Evolutionary conservation across 2,113 vertebrate species (phyloP), one percentile per base, ranked within the genome.

Genomic region (Aspidoscelis tigris): DNA sequence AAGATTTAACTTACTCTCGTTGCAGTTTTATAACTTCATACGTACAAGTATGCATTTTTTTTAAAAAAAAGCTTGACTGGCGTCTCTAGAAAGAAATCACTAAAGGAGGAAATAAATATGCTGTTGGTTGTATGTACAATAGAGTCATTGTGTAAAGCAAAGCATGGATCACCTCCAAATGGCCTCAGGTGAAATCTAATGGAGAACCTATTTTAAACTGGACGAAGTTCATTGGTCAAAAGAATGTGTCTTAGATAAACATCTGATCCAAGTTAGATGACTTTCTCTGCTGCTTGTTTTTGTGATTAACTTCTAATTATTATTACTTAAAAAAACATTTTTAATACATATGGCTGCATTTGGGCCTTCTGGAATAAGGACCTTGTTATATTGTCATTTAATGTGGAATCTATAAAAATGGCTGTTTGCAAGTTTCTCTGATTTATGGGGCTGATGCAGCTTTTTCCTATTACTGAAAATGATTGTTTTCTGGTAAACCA

Each of bases 101-200:
- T 90, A 87, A 91, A 93, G 78, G 87, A 93, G 90, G 95, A 95
- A 95, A 93, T 94, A 95, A 95, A 91, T 94, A 88, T 88, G 86
- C 89, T 92, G 92, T 93, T 93, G 88, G 89, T 95, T 93, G 90
- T 84, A 76, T 65, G 93, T 84, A 96, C 91, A 96, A 91, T 95
- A 89, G 91, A 90, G 87, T 88, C 89, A 93, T 96, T 96, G 94
- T 96, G 83, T 82, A 90, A 86, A 89, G 90, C 89, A 89, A 88
- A 95, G 88, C 83, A 91, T 93, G 92, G 92, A 96, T 96, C 90
- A 21, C 94, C 95, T 96, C 90, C 92, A 94, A 94, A 94, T 6
- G 39, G 94, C 95, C 95, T 95, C 92, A 95, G 93, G 95, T 96
- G 93, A 95, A 96, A 95, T 93, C 92, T 94, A 96, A 94, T 94